A percentile compares a stretch with the other conserved stretches of the same genome.
These are phyloP conservation scores for Gobio gobio DNA, from an alignment of 2,113 vertebrate species.

Conservation along the genomic window DNA sequence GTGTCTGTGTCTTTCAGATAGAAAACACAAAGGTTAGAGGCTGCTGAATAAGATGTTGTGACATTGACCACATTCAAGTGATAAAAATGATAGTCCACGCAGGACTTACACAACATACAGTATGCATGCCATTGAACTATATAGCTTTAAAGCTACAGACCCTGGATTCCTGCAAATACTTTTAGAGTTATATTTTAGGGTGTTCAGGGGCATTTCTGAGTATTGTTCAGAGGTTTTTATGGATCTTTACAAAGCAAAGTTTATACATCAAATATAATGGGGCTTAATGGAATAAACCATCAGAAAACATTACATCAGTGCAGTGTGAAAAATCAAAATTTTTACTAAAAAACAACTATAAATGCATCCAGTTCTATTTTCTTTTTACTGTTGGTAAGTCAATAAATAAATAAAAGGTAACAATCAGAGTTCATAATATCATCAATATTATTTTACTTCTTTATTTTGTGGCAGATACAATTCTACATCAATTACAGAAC, in stretches of 20 bases:
- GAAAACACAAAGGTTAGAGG: conserved; percentile 53
- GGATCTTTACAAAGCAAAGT: background rate
- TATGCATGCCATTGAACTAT: too few species aligned
- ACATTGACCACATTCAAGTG: background rate
- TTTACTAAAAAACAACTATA: background rate
- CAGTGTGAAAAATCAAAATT: background rate
- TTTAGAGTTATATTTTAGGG: background rate
- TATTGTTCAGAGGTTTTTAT: background rate
- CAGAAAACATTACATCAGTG: background rate
- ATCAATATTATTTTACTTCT: background rate
- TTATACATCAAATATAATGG: background rate
- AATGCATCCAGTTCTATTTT: background rate
- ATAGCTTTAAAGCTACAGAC: background rate
- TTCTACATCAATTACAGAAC: background rate
- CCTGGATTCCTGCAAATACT: background rate
- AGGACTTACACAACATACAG: background rate
- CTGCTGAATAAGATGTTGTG: background rate
- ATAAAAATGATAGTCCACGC: background rate
- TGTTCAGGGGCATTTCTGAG: background rate
- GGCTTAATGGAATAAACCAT: background rate
- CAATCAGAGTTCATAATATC: background rate
- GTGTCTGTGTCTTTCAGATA: conserved; percentile 66
- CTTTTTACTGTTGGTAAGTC: background rate
- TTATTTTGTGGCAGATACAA: background rate
- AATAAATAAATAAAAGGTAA: background rate